A percentile compares a stretch with the other conserved stretches of the same genome.
phyloP scores from a whole-genome alignment of 35 echinoderm and acorn worm genomes.

The Acanthaster planci region DNA sequence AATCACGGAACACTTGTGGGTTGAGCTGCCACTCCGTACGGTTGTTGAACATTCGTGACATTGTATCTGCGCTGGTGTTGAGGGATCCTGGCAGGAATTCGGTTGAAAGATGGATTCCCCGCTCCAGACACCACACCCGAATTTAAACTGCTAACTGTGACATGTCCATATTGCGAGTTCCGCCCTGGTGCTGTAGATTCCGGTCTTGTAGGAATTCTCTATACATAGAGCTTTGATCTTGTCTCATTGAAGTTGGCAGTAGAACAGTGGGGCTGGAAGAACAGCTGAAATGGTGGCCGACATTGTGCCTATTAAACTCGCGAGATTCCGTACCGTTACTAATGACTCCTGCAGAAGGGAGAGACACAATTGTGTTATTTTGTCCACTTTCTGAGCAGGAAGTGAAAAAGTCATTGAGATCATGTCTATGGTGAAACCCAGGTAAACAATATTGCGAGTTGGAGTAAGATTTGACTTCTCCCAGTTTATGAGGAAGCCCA shows the following conservation, averaged over 20 bases:
- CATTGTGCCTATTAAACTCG: constrained; percentile 7
- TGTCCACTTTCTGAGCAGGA: background rate
- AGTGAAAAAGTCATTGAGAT: background rate
- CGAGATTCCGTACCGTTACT: background rate
- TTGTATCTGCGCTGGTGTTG: background rate
- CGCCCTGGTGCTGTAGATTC: background rate
- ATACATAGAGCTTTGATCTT: background rate
- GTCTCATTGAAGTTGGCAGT: background rate
- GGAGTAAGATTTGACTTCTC: constrained; percentile 37
- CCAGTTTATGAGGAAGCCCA: constrained; percentile 24
- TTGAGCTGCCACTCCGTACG: background rate
- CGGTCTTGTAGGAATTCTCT: background rate
- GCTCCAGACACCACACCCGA: background rate
- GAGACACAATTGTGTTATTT: background rate
- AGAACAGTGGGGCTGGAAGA: background rate
- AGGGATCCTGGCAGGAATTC: background rate
- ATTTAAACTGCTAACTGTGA: background rate
- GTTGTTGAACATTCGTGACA: background rate
- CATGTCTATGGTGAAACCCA: constrained; percentile 27
- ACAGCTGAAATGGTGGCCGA: background rate
- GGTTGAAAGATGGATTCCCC: background rate
- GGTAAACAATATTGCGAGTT: background rate
- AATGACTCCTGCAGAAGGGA: background rate
- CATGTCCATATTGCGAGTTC: background rate
- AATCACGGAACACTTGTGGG: background rate